A percentile compares a stretch with the other conserved stretches of the same genome.
These are phyloP conservation scores for Pseudomugil gertrudae DNA, from an alignment of 2,797 vertebrate species.

Conservation along the genomic window DNA sequence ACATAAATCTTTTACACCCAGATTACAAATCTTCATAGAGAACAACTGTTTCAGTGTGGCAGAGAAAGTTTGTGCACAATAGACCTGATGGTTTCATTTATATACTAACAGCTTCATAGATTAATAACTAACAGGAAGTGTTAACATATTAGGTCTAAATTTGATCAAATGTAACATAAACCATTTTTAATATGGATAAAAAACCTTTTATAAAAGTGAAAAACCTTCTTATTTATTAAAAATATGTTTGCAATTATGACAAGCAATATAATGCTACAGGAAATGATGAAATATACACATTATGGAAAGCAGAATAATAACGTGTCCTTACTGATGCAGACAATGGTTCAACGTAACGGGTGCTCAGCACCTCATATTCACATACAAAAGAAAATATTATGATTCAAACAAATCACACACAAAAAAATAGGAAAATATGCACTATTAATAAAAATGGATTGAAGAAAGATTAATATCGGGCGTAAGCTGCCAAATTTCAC, in stretches of 20 bases:
- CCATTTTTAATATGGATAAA: background rate
- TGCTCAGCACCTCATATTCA: constrained; percentile 78
- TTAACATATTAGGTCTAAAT: background rate
- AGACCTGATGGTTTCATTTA: constrained; percentile 2
- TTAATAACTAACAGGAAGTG: background rate
- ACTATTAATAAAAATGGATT: constrained; percentile 14
- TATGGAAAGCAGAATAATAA: constrained; percentile 35
- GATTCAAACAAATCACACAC: constrained; percentile 39
- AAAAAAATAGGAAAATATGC: constrained; percentile 9
- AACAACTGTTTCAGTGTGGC: background rate
- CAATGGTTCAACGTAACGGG: constrained; percentile 56
- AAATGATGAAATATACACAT: constrained; percentile 53
- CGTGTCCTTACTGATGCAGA: constrained; percentile 58
- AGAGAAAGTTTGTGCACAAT: background rate
- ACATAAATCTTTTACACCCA: constrained; percentile 4
- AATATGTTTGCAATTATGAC: constrained; percentile 29
- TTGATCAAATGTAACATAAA: background rate
- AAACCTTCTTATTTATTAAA: constrained; percentile 56
- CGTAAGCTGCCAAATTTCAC: background rate
- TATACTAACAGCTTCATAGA: background rate
- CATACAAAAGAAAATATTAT: constrained; percentile 42
- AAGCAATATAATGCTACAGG: constrained; percentile 46
- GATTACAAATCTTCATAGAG: constrained; percentile 5
- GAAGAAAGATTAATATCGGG: background rate
- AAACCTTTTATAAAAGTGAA: constrained; percentile 13